Conservation (phyloP, 2,113 vertebrate species). For the Zosterops borbonicus region DNA sequence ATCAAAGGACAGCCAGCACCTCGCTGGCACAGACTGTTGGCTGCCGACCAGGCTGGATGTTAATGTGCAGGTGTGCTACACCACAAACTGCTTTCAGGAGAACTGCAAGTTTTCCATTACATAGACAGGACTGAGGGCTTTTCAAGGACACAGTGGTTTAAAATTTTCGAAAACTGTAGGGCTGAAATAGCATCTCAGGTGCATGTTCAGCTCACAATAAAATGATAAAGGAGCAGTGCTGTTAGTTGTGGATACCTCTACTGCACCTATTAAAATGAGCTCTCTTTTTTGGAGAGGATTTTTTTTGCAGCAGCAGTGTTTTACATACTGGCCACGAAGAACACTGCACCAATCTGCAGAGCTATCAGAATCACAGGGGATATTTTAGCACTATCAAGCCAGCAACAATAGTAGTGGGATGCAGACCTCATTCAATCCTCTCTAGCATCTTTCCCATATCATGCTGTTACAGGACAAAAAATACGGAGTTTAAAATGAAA, state of each 20-base stretch:
- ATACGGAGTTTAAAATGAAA: background rate
- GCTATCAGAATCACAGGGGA: background rate
- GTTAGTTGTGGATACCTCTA: background rate
- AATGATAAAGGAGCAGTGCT: background rate
- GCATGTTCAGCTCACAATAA: background rate
- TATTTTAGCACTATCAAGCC: background rate
- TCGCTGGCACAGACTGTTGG: background rate
- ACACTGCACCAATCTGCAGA: constrained; percentile 42
- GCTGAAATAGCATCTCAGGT: background rate
- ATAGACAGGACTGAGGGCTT: background rate
- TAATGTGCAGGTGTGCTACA: constrained; percentile 19
- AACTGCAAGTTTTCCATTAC: background rate
- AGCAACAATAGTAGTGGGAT: background rate
- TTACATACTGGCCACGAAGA: background rate
- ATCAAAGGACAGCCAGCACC: constrained; percentile 22
- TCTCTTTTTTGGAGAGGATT: background rate
- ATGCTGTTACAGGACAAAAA: background rate
- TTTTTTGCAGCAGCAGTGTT: background rate
- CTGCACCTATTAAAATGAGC: background rate
- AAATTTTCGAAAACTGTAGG: background rate
- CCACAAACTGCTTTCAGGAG: background rate
- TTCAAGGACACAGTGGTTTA: background rate
- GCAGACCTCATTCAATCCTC: background rate
- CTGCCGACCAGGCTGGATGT: background rate
- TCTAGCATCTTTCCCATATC: background rate